phyloP scores from a whole-genome alignment of 2,888 invertebrate genomes.

The Caenorhabditis sulstoni region DNA sequence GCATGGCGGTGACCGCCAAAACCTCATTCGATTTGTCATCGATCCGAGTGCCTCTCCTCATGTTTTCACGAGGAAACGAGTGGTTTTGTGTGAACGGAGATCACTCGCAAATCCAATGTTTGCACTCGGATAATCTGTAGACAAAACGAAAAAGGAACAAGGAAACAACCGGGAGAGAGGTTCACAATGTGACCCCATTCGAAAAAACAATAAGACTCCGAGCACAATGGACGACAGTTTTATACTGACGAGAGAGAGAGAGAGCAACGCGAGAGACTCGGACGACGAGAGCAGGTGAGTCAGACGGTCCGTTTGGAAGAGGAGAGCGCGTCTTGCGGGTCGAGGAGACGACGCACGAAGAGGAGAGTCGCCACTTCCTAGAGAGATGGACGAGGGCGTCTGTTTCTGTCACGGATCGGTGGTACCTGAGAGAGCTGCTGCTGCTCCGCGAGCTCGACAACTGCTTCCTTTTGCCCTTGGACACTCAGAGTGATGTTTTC shows the following conservation, averaged over 20 bases:
- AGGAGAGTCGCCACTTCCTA: constrained; percentile 26
- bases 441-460: constrained; percentile 25
- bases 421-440: constrained; percentile 14
- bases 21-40: constrained; percentile 33
- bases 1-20: constrained; percentile 26
- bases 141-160: background rate
- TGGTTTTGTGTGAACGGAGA: constrained; percentile 7
- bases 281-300: constrained; percentile 2
- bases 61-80: constrained; percentile 32
- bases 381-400: background rate
- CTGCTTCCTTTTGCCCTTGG: constrained; percentile 23
- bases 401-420: constrained; percentile 15
- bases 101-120: constrained; percentile 3
- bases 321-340: constrained; percentile 27
- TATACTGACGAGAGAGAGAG: background rate
- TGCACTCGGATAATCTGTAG: background rate
- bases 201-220: background rate
- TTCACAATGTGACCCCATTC: constrained; percentile 3
- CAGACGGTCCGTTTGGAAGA: background rate
- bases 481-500: constrained; percentile 32
- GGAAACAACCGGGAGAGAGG: background rate
- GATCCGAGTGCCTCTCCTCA: background rate
- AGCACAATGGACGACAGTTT: too few species aligned
- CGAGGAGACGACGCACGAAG: constrained; percentile 29
- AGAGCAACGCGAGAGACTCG: constrained; percentile 16